phyloP scores from a whole-genome alignment of 2,113 vertebrate species.

The Bos indicus region DNA sequence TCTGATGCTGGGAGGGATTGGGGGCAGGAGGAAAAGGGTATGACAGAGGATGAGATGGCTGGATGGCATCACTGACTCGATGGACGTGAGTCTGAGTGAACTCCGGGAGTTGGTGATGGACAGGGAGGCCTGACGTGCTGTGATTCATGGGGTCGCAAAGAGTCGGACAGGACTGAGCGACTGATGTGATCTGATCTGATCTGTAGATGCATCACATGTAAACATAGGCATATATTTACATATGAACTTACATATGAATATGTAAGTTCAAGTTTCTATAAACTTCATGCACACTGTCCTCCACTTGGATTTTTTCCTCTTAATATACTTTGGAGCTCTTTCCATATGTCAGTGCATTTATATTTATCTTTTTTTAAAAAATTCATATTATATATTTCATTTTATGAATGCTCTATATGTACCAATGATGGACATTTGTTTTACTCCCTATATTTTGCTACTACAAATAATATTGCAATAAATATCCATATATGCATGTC shows the following conservation, averaged over 20 bases:
- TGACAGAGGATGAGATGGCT: too few relatives aligned
- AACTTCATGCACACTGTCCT: too few relatives aligned
- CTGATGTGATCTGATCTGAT: too few relatives aligned
- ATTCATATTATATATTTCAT: background rate
- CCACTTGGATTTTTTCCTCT: background rate
- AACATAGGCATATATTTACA: background rate
- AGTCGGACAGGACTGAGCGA: too few relatives aligned
- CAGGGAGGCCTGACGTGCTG: too few relatives aligned
- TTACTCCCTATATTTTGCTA: background rate
- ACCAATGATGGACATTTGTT: background rate
- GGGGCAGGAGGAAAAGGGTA: too few relatives aligned
- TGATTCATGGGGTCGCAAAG: too few relatives aligned
- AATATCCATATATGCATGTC: background rate
- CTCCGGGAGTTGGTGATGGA: too few relatives aligned
- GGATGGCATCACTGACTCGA: too few relatives aligned
- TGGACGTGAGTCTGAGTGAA: too few relatives aligned
- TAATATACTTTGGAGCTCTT: background rate
- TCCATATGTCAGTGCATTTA: background rate
- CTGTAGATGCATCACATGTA: background rate
- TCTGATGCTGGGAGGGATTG: too few relatives aligned
- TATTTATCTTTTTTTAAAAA: background rate
- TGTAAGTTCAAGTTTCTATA: background rate
- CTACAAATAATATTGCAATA: background rate
- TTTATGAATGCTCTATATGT: background rate
- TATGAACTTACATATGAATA: too few relatives aligned